A percentile compares a stretch with the other conserved stretches of the same genome.
phyloP scores from a whole-genome alignment of 2,888 invertebrate species.

The Nasonovia ribisnigri region DNA sequence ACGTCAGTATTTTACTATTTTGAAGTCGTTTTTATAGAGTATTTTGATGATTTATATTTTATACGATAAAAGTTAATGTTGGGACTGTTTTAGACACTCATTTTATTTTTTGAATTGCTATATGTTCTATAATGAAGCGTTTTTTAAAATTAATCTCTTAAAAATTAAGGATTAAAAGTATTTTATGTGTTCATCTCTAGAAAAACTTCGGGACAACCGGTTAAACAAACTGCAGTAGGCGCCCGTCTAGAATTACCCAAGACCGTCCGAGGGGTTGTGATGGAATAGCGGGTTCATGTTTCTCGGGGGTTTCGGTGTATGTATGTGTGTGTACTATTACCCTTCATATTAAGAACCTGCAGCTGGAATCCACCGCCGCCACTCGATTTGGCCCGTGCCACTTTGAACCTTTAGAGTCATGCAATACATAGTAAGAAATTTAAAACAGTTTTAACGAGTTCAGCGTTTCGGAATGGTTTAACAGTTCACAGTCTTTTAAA shows the following conservation, averaged over 20 bases:
- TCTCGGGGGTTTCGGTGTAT: constrained; percentile 14
- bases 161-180: constrained; percentile 30
- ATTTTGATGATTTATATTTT: neutral
- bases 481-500: neutral
- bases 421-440: constrained; percentile 40
- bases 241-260: constrained; percentile 58
- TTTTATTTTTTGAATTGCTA: neutral
- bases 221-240: constrained; percentile 61
- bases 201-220: constrained; percentile 58
- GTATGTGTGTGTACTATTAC: constrained; percentile 31
- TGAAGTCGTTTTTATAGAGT: neutral
- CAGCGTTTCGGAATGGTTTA: constrained; percentile 1
- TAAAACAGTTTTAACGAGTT: constrained; percentile 60
- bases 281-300: constrained; percentile 53
- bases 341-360: constrained; percentile 61
- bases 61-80: constrained; percentile 4
- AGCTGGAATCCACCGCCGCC: constrained; percentile 50
- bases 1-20: constrained; percentile 6
- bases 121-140: neutral
- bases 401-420: constrained; percentile 31
- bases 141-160: constrained; percentile 34
- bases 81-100: neutral
- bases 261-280: constrained; percentile 56
- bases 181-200: constrained; percentile 21
- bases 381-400: constrained; percentile 64